Conservation (phyloP, 2,797 vertebrate species). For the Amblyraja radiata region DNA sequence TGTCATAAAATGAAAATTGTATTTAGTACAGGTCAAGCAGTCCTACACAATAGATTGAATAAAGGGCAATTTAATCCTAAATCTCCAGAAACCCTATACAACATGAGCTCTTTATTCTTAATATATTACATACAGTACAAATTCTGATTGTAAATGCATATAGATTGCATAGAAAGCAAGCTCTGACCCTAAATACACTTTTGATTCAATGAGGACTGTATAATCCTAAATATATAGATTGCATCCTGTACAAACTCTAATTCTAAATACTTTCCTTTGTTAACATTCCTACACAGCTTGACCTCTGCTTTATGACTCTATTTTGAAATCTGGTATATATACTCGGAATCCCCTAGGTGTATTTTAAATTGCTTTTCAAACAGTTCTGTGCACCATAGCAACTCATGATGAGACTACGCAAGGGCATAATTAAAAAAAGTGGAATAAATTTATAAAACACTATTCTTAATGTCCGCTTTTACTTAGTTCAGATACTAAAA, state of each 20-base stretch:
- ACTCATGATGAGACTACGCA: neutral
- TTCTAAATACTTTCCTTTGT: slow-evolving; percentile 15
- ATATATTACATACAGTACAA: neutral
- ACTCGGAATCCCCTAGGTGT: slow-evolving; percentile 27
- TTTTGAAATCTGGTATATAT: slow-evolving; percentile 21
- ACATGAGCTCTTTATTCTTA: neutral
- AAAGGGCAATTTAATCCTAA: neutral
- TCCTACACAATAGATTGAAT: neutral
- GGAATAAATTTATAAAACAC: slow-evolving; percentile 28
- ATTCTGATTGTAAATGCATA: neutral
- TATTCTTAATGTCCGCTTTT: slow-evolving; percentile 7
- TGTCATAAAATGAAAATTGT: neutral
- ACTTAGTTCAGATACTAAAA: slow-evolving; percentile 28
- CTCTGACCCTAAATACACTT: neutral
- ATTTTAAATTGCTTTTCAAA: slow-evolving; percentile 34
- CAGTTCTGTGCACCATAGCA: slow-evolving; percentile 2
- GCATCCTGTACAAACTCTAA: neutral
- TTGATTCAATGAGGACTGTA: neutral
- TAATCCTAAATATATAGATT: neutral
- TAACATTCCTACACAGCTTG: slow-evolving; percentile 32
- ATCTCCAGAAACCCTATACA: neutral
- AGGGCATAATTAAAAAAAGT: slow-evolving; percentile 27
- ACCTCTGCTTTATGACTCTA: slow-evolving; percentile 20
- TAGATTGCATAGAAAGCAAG: neutral
- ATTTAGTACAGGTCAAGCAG: neutral